Evolutionary conservation across 2,888 invertebrate species (phyloP).

Genomic region (Pseudolycoriella hygida): DNA sequence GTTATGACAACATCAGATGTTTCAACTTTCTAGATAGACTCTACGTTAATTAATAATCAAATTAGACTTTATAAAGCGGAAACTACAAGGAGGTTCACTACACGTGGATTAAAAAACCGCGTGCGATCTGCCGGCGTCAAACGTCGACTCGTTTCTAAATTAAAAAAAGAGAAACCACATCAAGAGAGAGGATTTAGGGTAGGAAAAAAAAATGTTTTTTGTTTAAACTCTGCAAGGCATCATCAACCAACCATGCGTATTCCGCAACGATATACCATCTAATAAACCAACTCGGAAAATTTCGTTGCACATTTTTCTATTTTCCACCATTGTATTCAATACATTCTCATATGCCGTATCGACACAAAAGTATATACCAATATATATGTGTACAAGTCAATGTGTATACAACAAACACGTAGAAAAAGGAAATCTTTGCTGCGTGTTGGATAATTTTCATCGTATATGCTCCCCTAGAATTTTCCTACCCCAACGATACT

Average conservation of each 20-base stretch:
- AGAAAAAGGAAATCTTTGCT: neutral
- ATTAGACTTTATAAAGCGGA: too few relatives aligned
- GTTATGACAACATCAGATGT: too few relatives aligned
- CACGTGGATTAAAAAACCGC: neutral
- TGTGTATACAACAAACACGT: neutral
- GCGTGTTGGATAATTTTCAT: neutral
- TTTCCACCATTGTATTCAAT: too few relatives aligned
- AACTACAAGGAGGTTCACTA: neutral
- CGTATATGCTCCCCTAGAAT: neutral
- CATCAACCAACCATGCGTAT: neutral
- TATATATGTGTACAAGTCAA: too few relatives aligned
- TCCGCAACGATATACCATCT: neutral
- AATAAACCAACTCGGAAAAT: too few relatives aligned
- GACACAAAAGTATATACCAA: too few relatives aligned
- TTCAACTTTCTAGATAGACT: too few relatives aligned
- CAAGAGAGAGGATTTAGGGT: neutral
- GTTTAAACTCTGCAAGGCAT: neutral
- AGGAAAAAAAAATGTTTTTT: too few relatives aligned
- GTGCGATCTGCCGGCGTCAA: constrained; percentile 5
- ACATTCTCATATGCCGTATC: too few relatives aligned
- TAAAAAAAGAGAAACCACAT: neutral
- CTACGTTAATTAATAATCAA: too few relatives aligned
- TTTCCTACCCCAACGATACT: neutral
- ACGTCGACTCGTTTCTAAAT: constrained; percentile 6
- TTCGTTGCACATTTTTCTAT: too few relatives aligned